Base-by-base conservation (phyloP, 53 echinoderm and acorn worm species). In the Crossaster papposus region DNA sequence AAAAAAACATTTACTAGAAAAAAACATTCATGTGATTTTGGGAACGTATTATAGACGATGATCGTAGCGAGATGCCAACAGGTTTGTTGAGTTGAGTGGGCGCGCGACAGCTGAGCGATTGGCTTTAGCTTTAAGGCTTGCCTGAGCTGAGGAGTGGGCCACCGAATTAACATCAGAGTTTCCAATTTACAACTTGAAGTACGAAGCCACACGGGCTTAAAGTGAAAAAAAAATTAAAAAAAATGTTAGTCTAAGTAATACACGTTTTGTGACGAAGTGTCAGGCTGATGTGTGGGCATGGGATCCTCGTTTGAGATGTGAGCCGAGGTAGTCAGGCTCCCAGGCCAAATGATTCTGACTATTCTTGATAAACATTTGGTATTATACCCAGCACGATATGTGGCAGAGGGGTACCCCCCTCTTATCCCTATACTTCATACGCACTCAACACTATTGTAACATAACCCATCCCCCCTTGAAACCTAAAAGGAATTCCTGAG, bases 191-290 rank as follows among this genome's bases (percentile, higher is more conserved):
- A 10, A 10, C 68, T 68, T 24, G 28, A 26, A 68, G 11, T 11
- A 64, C 15, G 23, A 18, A 14, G 23, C 4, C 4, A 22, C 65
- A 23, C 2, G 20, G 20, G 62, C 15, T 62, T 4, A 9, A 62
- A 23, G 18, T 18, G 0, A 17, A n/a, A n/a, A n/a, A n/a, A n/a
- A n/a, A n/a, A n/a, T n/a, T n/a, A n/a, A n/a, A n/a, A n/a, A n/a
- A n/a, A n/a, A n/a, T n/a, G n/a, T n/a, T n/a, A n/a, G n/a, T n/a
- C n/a, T n/a, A n/a, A n/a, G n/a, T n/a, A n/a, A n/a, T n/a, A n/a
- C n/a, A n/a, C 81, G 62, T 81, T 32, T 55, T 15, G 54, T 63
- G 26, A 30, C 63, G 34, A 58, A 36, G 65, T 65, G 82, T 68
- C n/a, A n/a, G n/a, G n/a, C n/a, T n/a, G n/a, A n/a, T n/a, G n/a